Evolutionary conservation across 2,888 invertebrate genomes (phyloP), one percentile per base, ranked within the genome.

Genomic region (Aspidiotus rigidus): DNA sequence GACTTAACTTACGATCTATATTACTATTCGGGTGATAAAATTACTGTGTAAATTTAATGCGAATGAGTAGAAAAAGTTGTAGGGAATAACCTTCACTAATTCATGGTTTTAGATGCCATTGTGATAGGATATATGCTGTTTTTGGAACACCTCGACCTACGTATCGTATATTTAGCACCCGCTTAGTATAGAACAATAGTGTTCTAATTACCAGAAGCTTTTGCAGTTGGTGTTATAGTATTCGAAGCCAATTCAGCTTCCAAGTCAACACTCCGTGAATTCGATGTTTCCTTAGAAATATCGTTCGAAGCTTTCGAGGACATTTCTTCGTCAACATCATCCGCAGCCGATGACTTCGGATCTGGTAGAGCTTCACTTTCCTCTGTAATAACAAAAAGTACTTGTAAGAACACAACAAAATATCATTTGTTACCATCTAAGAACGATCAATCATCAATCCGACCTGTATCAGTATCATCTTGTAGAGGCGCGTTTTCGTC

Each of bases 401-500:
- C 53, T 15, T 15, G 13, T 53, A 3, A 53, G 5, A 53, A 53
- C 53, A 53, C 13, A 28, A 28, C 28, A 28, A 28, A 28, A 28
- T 28, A 28, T 28, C 1, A 28, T 1, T 15, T 57, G 10, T 53
- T 53, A 13, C 57, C 16, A 7, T 41, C 70, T 10, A 15, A 57
- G 10, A 3, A 57, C 16, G 10, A 11, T 57, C 15, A 16, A 57
- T 15, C 13, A 15, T 16, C 1, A 15, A 60, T 17, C 10, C 9
- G 9, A 64, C 64, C 64, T 41, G 57, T 39, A 28, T 28, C 60
- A 44, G 60, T 10, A 42, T n/a, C n/a, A n/a, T 67, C 67, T 10
- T 49, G 62, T 17, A 63, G 66, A 55, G 64, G 57, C 15, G 53
- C 82, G 71, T 86, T 87, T 70, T 86, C 86, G 1, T 67, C 67